Conservation (phyloP, 2,797 vertebrate genomes). For the Sus cebifrons region DNA sequence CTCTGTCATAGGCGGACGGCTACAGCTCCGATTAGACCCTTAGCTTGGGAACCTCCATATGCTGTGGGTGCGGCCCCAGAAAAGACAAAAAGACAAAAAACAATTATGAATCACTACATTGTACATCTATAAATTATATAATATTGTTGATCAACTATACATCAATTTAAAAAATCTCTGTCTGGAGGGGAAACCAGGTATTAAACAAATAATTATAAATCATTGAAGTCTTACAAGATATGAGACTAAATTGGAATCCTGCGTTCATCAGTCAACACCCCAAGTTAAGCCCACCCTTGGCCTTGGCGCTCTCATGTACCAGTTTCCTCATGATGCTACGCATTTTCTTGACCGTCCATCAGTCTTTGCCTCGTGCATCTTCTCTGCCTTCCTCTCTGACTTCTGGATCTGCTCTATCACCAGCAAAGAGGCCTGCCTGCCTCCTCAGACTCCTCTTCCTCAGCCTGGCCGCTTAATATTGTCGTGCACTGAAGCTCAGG, state of each 20-base stretch:
- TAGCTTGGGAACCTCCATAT: no score
- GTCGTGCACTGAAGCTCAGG: neutral
- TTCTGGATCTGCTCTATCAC: neutral
- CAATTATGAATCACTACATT: no score
- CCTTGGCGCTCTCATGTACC: neutral
- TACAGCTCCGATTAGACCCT: no score
- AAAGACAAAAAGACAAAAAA: no score
- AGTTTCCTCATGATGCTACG: neutral
- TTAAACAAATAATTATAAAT: slow-evolving; percentile 15
- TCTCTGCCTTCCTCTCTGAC: neutral
- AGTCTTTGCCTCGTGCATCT: neutral
- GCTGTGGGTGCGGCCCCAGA: no score
- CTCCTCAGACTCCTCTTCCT: neutral
- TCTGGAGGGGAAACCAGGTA: neutral
- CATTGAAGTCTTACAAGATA: neutral
- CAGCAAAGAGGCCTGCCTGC: neutral
- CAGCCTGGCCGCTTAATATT: neutral
- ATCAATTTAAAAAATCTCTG: neutral
- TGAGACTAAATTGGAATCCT: slow-evolving; percentile 3
- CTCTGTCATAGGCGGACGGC: no score
- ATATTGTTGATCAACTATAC: no score
- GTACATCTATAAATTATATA: no score
- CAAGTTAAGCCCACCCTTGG: neutral
- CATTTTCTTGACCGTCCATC: neutral
- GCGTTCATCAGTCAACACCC: neutral